Evolutionary conservation across 2,888 invertebrate species (phyloP).

Genomic region (Leucozona laternaria): DNA sequence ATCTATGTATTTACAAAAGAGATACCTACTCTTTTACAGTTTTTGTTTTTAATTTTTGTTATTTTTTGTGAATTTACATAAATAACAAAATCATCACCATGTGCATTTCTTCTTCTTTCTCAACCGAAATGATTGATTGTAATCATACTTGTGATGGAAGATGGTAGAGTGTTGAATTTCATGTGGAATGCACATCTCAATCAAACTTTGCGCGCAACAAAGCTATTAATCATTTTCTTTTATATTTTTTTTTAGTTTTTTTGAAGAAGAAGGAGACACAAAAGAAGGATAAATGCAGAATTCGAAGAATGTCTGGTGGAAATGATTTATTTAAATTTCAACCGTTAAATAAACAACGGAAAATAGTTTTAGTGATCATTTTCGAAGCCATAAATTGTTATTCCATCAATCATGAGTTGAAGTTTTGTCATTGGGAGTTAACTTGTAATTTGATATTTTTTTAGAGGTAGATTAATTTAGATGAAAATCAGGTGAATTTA

Average conservation of each 20-base stretch:
- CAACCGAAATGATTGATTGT: constrained; percentile 62
- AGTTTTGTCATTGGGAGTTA: not conserved
- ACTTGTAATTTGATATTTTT: constrained; percentile 1
- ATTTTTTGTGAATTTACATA: not conserved
- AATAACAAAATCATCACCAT: constrained; percentile 4
- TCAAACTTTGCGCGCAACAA: constrained; percentile 41
- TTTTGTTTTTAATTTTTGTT: not conserved
- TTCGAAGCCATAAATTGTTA: constrained; percentile 39
- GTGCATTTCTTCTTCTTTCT: constrained; percentile 34
- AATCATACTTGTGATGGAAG: constrained; percentile 19
- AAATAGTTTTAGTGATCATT: constrained; percentile 31
- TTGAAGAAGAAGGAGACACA: too few relatives aligned
- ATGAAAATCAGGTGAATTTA: too few relatives aligned
- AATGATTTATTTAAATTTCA: constrained; percentile 57
- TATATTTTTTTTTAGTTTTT: not conserved
- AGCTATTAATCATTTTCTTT: constrained; percentile 61
- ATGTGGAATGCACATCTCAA: constrained; percentile 67
- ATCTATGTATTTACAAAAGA: too few relatives aligned
- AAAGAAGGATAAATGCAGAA: constrained; percentile 8
- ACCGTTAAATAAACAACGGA: not conserved
- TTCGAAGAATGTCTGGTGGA: not conserved
- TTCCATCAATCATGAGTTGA: constrained; percentile 53
- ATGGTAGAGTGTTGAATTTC: constrained; percentile 35
- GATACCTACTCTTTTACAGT: not conserved
- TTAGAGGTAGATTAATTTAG: not conserved